Percentiles rank a stretch among this genome's conserved stretches.
Evolutionary conservation across 2,888 invertebrate species (phyloP).

Genomic region (Steinernema carpocapsae): DNA sequence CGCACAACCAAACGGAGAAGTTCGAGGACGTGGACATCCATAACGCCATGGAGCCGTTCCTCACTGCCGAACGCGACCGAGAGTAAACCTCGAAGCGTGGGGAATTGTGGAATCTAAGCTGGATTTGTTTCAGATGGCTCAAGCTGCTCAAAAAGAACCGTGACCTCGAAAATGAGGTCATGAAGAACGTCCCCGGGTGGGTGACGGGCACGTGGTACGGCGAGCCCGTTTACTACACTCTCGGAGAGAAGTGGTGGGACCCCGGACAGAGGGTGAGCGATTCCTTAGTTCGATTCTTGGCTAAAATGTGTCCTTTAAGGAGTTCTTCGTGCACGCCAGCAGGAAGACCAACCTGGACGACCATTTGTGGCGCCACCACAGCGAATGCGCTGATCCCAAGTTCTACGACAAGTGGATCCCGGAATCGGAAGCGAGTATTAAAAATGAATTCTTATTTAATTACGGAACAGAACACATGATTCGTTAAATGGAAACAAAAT

Average conservation of each 20-base stretch:
- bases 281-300: neutral
- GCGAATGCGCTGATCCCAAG: slow-evolving; percentile 64
- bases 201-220: slow-evolving; percentile 71
- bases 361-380: slow-evolving; percentile 59
- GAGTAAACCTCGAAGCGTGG: slow-evolving; percentile 44
- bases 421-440: slow-evolving; percentile 40
- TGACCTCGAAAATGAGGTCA: slow-evolving; percentile 71
- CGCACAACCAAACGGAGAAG: slow-evolving; percentile 56
- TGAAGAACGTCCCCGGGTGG: slow-evolving; percentile 72
- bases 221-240: slow-evolving; percentile 70
- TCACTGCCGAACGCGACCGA: slow-evolving; percentile 68
- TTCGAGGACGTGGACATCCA: slow-evolving; percentile 67
- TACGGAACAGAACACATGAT: neutral
- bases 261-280: slow-evolving; percentile 45
- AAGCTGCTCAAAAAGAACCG: slow-evolving; percentile 69
- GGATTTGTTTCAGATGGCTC: slow-evolving; percentile 60
- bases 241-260: slow-evolving; percentile 67
- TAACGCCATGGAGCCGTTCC: slow-evolving; percentile 66
- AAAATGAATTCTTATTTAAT: slow-evolving; percentile 39
- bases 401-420: slow-evolving; percentile 67
- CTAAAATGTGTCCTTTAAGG: too few species aligned
- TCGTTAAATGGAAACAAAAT: neutral
- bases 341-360: slow-evolving; percentile 46
- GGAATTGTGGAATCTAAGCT: neutral
- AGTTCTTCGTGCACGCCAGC: slow-evolving; percentile 62